Percentiles rank a stretch among this genome's conserved stretches.
Evolutionary conservation across 2,888 invertebrate species (phyloP).

Genomic region (Archaeoteleia sp.): DNA sequence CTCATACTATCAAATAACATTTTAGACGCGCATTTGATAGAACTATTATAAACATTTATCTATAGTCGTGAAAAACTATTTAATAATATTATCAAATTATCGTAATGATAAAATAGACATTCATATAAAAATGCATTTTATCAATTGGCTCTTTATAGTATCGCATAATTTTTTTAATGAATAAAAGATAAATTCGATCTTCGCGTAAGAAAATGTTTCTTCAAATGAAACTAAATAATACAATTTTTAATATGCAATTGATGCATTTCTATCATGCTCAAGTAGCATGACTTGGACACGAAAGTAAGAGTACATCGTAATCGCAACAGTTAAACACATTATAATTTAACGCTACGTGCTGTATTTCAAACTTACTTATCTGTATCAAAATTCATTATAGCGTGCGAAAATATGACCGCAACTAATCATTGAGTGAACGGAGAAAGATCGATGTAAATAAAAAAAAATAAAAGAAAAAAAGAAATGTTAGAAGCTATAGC

Average conservation of each 20-base stretch:
- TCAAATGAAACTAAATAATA: constrained; percentile 1
- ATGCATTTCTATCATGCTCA: too few species aligned
- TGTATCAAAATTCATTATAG: too few species aligned
- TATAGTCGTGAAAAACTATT: too few species aligned
- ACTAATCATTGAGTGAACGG: constrained; percentile 16
- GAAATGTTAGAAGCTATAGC: constrained; percentile 16
- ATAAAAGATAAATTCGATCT: too few species aligned
- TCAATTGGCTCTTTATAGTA: too few species aligned
- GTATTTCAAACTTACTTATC: background rate
- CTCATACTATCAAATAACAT: too few species aligned
- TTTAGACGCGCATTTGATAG: too few species aligned
- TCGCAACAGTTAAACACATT: constrained; percentile 17
- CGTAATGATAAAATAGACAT: too few species aligned
- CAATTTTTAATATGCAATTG: constrained; percentile 26
- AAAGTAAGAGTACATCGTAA: constrained; percentile 32
- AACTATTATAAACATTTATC: too few species aligned
- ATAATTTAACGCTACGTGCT: constrained; percentile 35
- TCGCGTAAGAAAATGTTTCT: constrained; percentile 6
- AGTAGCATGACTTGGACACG: constrained; percentile 30
- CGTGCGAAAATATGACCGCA: background rate
- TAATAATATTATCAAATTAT: too few species aligned
- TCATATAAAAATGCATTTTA: too few species aligned
- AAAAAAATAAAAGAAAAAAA: constrained; percentile 7
- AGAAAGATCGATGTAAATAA: constrained; percentile 18
- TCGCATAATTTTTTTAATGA: too few species aligned